These are phyloP conservation scores for Arrhamphus sclerolepis DNA, from an alignment of 2,797 vertebrate species.

Conservation along the genomic window DNA sequence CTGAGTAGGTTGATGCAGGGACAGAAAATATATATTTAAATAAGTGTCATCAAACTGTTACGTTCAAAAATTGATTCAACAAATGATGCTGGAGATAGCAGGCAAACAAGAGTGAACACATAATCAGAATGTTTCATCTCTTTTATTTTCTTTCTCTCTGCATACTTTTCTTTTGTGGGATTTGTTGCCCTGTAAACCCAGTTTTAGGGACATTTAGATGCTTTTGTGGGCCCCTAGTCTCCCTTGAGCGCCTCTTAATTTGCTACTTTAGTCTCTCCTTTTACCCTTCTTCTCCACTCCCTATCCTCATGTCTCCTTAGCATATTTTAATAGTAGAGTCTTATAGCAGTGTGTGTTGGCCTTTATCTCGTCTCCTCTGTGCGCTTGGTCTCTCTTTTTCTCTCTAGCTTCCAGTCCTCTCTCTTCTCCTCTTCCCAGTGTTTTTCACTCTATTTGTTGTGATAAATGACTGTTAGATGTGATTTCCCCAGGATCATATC, in stretches of 20 bases:
- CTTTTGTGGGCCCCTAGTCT: constrained; percentile 33
- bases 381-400: constrained; percentile 28
- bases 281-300: constrained; percentile 53
- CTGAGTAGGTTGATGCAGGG: too few species aligned
- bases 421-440: constrained; percentile 54
- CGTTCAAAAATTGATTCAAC: too few species aligned
- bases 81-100: too few species aligned
- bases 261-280: constrained; percentile 50
- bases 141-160: neutral
- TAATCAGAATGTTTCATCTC: too few species aligned
- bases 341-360: constrained; percentile 37
- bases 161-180: constrained; percentile 19
- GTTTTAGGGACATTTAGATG: constrained; percentile 42
- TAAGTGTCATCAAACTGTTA: too few species aligned
- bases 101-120: too few species aligned
- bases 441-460: constrained; percentile 78
- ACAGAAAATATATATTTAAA: too few species aligned
- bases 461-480: constrained; percentile 79
- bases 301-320: constrained; percentile 61
- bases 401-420: constrained; percentile 18
- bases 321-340: constrained; percentile 68
- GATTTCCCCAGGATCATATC: constrained; percentile 77
- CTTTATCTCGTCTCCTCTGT: constrained; percentile 38
- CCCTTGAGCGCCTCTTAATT: constrained; percentile 58
- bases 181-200: constrained; percentile 51